Evolutionary conservation across 2,888 invertebrate species (phyloP).

Genomic region (Heliothis peltigera): DNA sequence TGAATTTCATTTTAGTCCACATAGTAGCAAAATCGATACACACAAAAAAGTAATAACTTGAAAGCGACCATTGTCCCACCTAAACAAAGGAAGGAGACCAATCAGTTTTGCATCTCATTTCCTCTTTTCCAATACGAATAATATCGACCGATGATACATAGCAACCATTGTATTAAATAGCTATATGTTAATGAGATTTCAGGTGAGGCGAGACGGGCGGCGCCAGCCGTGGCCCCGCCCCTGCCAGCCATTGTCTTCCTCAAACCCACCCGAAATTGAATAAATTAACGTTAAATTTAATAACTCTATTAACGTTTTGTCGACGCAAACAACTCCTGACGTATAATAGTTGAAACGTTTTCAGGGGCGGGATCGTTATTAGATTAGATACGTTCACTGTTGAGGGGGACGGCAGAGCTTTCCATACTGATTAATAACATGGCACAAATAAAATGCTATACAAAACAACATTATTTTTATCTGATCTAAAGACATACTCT

Average conservation of each 20-base stretch:
- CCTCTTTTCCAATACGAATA: constrained; percentile 35
- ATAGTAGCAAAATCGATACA: constrained; percentile 41
- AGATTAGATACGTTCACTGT: constrained; percentile 79
- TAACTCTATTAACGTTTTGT: constrained; percentile 86
- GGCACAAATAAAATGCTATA: constrained; percentile 62
- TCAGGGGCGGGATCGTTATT: constrained; percentile 80
- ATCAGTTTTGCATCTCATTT: constrained; percentile 47
- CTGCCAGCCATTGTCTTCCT: constrained; percentile 81
- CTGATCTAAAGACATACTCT: constrained; percentile 42
- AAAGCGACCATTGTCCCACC: constrained; percentile 25
- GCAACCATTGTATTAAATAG: constrained; percentile 55
- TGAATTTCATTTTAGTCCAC: neutral
- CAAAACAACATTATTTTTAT: constrained; percentile 58
- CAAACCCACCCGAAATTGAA: constrained; percentile 82
- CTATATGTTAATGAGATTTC: constrained; percentile 74
- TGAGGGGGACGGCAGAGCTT: constrained; percentile 77
- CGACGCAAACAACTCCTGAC: constrained; percentile 86
- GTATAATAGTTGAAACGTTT: constrained; percentile 80
- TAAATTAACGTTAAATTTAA: constrained; percentile 89
- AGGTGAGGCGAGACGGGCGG: constrained; percentile 83
- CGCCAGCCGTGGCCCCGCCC: constrained; percentile 77
- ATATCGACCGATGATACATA: constrained; percentile 63
- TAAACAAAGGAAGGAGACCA: constrained; percentile 27
- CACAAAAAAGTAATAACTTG: constrained; percentile 12
- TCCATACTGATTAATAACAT: constrained; percentile 75